Percentiles rank a stretch among this genome's conserved stretches.
Evolutionary conservation across 1,140 invertebrate species (phyloP).

Genomic region (Microplitis demolitor): DNA sequence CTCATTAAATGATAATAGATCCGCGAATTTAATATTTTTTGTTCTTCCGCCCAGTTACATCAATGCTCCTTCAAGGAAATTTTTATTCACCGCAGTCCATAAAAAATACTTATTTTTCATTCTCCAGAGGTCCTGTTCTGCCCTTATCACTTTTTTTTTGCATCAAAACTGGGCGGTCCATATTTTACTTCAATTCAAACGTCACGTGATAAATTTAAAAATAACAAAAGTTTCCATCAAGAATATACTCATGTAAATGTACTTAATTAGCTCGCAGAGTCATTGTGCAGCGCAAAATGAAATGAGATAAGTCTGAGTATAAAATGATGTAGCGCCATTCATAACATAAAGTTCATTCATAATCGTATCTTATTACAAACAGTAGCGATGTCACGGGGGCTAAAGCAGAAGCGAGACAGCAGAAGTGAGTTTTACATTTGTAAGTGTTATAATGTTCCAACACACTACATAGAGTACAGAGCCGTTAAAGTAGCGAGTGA

Average conservation of each 20-base stretch:
- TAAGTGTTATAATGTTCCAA: too few species aligned
- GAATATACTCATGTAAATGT: not conserved
- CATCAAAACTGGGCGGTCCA: too few species aligned
- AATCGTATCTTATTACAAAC: conserved; percentile 16
- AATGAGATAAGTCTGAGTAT: not conserved
- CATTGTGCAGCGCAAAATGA: not conserved
- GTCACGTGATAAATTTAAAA: not conserved
- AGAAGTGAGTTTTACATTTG: not conserved
- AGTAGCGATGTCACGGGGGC: conserved; percentile 18
- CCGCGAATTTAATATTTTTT: not conserved
- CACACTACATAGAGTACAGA: not conserved
- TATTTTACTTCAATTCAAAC: too few species aligned
- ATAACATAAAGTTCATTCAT: conserved; percentile 18
- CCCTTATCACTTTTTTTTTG: too few species aligned
- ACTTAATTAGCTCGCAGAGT: not conserved
- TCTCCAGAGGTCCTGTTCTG: too few species aligned
- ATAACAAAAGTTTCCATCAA: not conserved
- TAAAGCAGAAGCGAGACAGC: conserved; percentile 5
- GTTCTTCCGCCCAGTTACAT: too few species aligned
- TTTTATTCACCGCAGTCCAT: too few species aligned
- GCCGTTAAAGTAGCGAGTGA: not conserved
- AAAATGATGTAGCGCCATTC: conserved; percentile 3
- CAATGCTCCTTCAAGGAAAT: too few species aligned
- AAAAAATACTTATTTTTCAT: too few species aligned
- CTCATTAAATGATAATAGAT: conserved; percentile 25